Evolutionary conservation across 2,113 vertebrate genomes (phyloP).

Genomic region (Sarotherodon lohbergeri): DNA sequence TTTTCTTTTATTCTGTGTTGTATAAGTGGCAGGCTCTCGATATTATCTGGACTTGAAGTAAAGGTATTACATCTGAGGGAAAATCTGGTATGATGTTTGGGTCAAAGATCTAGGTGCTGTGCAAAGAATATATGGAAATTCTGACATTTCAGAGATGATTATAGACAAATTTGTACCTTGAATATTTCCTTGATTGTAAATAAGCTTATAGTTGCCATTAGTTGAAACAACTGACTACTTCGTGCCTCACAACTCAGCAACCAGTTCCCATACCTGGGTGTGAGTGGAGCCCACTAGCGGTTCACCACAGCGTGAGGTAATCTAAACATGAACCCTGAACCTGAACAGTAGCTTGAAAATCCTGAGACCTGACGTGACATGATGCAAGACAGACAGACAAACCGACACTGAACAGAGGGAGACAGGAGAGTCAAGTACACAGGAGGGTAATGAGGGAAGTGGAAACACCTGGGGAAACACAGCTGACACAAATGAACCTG

Average conservation of each 20-base stretch:
- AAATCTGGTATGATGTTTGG: not conserved
- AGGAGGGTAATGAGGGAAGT: not conserved
- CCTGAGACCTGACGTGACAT: rapidly evolving
- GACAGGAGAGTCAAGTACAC: not conserved
- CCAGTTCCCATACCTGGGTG: not conserved
- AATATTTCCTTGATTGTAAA: not conserved
- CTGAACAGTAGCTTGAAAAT: not conserved
- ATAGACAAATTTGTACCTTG: not conserved
- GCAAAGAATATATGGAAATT: not conserved
- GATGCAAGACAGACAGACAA: not conserved
- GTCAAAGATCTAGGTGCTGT: not conserved
- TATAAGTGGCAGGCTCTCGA: not conserved
- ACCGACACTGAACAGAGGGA: not conserved
- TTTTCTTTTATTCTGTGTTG: not conserved
- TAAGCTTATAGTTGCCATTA: not conserved
- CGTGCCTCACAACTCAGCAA: not conserved
- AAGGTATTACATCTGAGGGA: not conserved
- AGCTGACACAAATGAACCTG: not conserved
- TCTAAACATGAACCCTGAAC: not conserved
- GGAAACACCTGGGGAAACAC: not conserved
- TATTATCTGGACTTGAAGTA: not conserved
- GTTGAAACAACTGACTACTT: not conserved
- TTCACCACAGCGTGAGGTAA: not conserved
- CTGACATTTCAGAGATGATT: not conserved
- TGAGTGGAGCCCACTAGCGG: not conserved